Evolutionary conservation across 2,888 invertebrate genomes (phyloP).

Genomic region (Synanthedon vespiformis): DNA sequence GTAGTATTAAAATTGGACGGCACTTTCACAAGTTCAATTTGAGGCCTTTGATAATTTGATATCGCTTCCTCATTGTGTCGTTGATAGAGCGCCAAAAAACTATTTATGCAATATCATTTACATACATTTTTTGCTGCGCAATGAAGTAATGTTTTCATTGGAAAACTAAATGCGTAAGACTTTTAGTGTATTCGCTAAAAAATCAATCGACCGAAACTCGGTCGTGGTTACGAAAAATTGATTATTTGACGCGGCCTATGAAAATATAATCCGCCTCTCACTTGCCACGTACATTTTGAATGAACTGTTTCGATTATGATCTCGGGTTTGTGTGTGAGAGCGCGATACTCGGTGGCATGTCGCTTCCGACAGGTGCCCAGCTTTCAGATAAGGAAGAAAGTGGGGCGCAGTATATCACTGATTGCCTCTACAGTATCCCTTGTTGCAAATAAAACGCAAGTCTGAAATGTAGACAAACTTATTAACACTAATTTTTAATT

Average conservation of each 20-base stretch:
- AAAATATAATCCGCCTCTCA: conserved; percentile 17
- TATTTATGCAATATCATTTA: conserved; percentile 6
- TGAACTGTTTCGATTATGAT: conserved; percentile 16
- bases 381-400: conserved; percentile 6
- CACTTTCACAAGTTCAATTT: neutral
- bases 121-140: conserved; percentile 3
- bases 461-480: too few relatives aligned
- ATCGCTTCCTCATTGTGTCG: neutral
- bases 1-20: neutral
- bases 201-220: conserved; percentile 11
- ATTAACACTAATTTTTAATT: too few relatives aligned
- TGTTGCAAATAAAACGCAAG: too few relatives aligned
- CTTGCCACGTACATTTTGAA: conserved; percentile 11
- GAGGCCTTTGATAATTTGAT: neutral
- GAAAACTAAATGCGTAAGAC: conserved; percentile 4
- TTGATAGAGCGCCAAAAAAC: conserved; percentile 4
- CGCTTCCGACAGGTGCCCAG: conserved; percentile 22
- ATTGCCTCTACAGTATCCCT: conserved; percentile 2
- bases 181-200: conserved; percentile 7
- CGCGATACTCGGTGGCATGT: conserved; percentile 15
- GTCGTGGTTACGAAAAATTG: conserved; percentile 14
- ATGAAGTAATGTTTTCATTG: neutral
- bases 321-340: conserved; percentile 13
- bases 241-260: conserved; percentile 11
- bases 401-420: conserved; percentile 2